phyloP scores from a whole-genome alignment of 1,140 invertebrate genomes.

The Mactra quadrangularis region DNA sequence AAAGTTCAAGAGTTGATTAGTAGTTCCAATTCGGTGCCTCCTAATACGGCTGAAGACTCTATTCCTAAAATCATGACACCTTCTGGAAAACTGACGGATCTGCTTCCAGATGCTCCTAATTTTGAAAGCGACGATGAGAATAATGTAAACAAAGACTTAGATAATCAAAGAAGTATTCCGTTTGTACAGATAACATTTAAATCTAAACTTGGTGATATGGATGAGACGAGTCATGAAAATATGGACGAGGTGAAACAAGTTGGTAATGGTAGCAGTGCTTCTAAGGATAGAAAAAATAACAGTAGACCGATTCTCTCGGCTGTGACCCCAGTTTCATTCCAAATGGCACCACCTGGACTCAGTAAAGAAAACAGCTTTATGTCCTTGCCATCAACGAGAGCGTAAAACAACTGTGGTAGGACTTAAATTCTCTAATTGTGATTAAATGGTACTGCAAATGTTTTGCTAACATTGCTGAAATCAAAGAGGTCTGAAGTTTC shows the following conservation, averaged over 20 bases:
- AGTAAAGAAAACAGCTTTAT: slow-evolving; percentile 49
- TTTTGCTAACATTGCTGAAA: too few relatives aligned
- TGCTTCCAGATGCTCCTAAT: background rate
- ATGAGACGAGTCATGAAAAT: background rate
- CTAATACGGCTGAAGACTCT: slow-evolving; percentile 46
- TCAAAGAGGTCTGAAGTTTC: too few relatives aligned
- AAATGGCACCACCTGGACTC: slow-evolving; percentile 57
- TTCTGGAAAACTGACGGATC: background rate
- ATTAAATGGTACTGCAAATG: too few relatives aligned
- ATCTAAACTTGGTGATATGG: background rate
- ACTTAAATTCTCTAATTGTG: too few relatives aligned
- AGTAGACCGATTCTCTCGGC: slow-evolving; percentile 12
- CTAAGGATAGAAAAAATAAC: slow-evolving; percentile 14
- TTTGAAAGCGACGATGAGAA: background rate
- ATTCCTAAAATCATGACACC: slow-evolving; percentile 5
- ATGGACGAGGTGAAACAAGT: background rate
- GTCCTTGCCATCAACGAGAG: background rate
- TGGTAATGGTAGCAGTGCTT: background rate
- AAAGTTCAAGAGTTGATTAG: slow-evolving; percentile 10
- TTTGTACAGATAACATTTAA: slow-evolving; percentile 60
- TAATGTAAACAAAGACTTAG: background rate
- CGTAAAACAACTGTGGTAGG: slow-evolving; percentile 2
- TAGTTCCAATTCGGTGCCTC: slow-evolving; percentile 30
- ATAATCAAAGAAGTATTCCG: slow-evolving; percentile 34
- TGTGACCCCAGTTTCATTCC: slow-evolving; percentile 44